Evolutionary conservation across 2,888 invertebrate species (phyloP).

Genomic region (Drosophila atripex): DNA sequence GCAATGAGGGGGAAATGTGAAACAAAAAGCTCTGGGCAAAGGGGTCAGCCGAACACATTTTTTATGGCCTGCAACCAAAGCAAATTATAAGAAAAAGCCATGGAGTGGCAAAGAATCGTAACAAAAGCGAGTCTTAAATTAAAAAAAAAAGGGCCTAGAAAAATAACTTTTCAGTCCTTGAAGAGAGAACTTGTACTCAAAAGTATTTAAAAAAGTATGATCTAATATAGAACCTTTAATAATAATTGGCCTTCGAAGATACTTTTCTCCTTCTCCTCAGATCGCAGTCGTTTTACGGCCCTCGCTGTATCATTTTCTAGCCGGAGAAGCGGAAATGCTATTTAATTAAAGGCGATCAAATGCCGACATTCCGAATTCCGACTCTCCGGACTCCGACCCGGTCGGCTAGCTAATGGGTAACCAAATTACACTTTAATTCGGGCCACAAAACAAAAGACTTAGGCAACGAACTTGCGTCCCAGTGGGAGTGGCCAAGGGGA

Average conservation of each 20-base stretch:
- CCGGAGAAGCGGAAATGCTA: conserved; percentile 72
- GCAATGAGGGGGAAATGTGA: conserved; percentile 25
- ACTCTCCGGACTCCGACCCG: conserved; percentile 9
- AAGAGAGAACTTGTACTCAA: background rate
- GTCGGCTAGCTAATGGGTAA: conserved; percentile 65
- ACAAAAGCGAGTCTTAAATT: background rate
- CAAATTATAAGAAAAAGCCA: conserved; percentile 47
- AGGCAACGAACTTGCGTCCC: conserved; percentile 59
- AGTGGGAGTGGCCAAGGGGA: conserved; percentile 38
- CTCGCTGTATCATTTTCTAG: conserved; percentile 65
- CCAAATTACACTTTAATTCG: conserved; percentile 79
- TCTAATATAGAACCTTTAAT: too few relatives aligned
- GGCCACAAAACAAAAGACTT: conserved; percentile 66
- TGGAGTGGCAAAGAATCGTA: conserved; percentile 31
- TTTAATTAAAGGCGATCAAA: conserved; percentile 78
- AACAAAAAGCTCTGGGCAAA: conserved; percentile 42
- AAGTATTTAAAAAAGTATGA: too few relatives aligned
- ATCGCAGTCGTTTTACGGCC: conserved; percentile 34
- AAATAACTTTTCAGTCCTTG: background rate
- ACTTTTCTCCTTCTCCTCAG: background rate
- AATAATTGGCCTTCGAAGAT: too few relatives aligned
- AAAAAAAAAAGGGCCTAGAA: background rate
- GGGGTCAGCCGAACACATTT: conserved; percentile 46
- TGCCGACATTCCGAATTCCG: conserved; percentile 54
- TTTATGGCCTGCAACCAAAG: conserved; percentile 58